Conservation (phyloP, 2,797 vertebrate species). For the Chaetophractus vellerosus region DNA sequence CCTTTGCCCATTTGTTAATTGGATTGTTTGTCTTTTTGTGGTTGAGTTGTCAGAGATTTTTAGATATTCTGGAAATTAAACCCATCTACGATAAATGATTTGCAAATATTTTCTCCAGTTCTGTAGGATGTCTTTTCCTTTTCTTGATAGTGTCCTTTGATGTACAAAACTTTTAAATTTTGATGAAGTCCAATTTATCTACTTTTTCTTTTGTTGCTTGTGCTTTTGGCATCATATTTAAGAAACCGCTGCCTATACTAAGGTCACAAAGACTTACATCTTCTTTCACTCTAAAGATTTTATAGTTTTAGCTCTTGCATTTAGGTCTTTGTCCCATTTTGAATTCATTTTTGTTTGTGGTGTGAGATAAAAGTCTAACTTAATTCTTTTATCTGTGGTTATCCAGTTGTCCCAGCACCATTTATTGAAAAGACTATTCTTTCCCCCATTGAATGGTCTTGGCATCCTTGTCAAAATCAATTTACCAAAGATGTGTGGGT, state of each 20-base stretch:
- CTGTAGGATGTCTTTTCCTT: neutral
- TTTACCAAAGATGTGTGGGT: neutral
- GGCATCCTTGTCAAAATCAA: constrained; percentile 22
- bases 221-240: neutral
- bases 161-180: neutral
- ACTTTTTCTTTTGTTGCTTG: neutral
- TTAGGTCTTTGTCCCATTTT: neutral
- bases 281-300: neutral
- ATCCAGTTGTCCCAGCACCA: neutral
- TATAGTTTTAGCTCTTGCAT: neutral
- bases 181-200: neutral
- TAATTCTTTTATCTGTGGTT: neutral
- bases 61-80: neutral
- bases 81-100: neutral
- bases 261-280: no score
- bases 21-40: constrained; percentile 25
- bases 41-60: neutral
- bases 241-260: neutral
- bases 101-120: neutral
- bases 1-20: constrained; percentile 20
- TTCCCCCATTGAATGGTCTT: neutral
- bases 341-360: constrained; percentile 48
- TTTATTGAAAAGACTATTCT: neutral
- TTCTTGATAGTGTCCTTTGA: neutral
- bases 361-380: no score